Base-by-base conservation (phyloP, 2,888 invertebrate genomes). In the Apomyelois bistriatella region DNA sequence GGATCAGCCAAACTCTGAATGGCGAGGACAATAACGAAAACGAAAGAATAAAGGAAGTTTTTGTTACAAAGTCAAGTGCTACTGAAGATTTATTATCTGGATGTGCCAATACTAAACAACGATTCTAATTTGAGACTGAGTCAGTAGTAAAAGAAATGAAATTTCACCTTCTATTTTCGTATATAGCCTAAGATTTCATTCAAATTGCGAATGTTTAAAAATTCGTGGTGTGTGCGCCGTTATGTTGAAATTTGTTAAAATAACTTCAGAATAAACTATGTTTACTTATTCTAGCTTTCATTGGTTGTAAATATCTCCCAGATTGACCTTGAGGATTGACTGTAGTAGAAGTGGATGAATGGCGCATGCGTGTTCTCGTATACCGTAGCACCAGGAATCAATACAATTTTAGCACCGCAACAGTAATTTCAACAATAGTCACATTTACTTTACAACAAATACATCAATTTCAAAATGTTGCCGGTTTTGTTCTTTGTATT, bases 1-100 rank as follows among this genome's bases (percentile, higher is more conserved):
- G 97, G 94, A 94, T 58, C 96, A 97, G 75, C 96, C 96, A 12
- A 81, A 82, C 56, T 89, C 90, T 5, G 85, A 88, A 70, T 88
- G 83, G 79, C 81, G 83, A 59, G 84, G 83, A 52, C 86, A 85
- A 65, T 86, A 73, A 58, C 32, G 1, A 8, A 43, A 43, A 38
- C 6, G 3, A 17, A 36, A 10, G 32, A 32, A 32, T 22, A 17
- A 32, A 12, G 35, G 17, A 32, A 30, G 1, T 7, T 32, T n/a
- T 10, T 22, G 8, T 13, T 1, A 38, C 5, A 32, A 12, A 36
- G 15, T 35, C 15, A 36, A 16, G n/a, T n/a, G 32, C 32, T 41
- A 17, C 32, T 10, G 32, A 41, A 8, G 42, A 15, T 42, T 30
- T 41, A 16, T n/a, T 62, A 60, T 58, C 59, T 62, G 58, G 67